These are phyloP conservation scores for Metridium senile DNA, from an alignment of 92 coral and sea anemone genomes.

Conservation along the genomic window DNA sequence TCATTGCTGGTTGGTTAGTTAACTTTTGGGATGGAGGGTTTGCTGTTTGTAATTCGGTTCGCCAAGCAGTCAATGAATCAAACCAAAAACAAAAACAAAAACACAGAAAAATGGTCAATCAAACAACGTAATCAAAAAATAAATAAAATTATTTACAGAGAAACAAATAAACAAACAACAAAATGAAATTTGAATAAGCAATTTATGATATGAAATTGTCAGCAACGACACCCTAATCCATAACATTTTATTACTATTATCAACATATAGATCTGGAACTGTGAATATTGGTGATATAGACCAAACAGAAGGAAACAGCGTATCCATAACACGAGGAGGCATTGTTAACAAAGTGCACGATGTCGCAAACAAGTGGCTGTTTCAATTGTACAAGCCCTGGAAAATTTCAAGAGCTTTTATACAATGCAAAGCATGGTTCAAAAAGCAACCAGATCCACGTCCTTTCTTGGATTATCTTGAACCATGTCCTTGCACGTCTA, in stretches of 20 bases:
- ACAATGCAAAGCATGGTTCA: constrained; percentile 28
- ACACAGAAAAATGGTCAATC: not conserved
- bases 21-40: not conserved
- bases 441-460: no score
- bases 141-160: no score
- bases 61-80: not conserved
- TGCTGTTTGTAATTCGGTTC: no score
- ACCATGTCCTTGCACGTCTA: no score
- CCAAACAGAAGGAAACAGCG: constrained; percentile 18
- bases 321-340: not conserved
- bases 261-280: no score
- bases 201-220: no score
- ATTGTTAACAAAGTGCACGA: not conserved
- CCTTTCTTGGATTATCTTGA: no score
- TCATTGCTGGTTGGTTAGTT: not conserved
- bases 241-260: no score
- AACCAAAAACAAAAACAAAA: not conserved
- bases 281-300: constrained; percentile 42
- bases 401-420: constrained; percentile 10
- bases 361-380: constrained; percentile 35
- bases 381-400: constrained; percentile 26
- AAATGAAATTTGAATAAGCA: not conserved
- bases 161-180: no score
- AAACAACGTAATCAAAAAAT: no score
- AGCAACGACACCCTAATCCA: not conserved